Evolutionary conservation across 2,113 vertebrate species (phyloP).

Genomic region (Gasterosteus aculeatus): DNA sequence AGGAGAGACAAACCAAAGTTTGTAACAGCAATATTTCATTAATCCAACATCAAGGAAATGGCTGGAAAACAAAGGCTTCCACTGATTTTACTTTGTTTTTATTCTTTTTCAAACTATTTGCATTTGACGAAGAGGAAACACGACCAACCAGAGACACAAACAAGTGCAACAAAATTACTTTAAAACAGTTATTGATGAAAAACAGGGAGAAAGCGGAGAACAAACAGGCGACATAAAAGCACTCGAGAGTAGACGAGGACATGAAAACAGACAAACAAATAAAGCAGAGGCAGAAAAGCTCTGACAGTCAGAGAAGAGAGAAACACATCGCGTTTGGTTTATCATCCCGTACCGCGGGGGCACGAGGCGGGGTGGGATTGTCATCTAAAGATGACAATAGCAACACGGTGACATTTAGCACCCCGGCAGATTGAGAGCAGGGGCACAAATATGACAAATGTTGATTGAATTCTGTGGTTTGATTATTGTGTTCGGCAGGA

Average conservation of each 20-base stretch:
- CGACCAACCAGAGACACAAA: not conserved
- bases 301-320: not conserved
- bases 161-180: not conserved
- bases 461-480: not conserved
- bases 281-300: not conserved
- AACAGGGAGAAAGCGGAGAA: not conserved
- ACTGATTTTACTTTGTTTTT: not conserved
- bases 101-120: no score
- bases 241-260: not conserved
- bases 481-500: not conserved
- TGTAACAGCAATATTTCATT: no score
- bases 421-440: not conserved
- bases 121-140: not conserved
- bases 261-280: not conserved
- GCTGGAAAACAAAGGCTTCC: not conserved
- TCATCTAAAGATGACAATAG: not conserved
- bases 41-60: not conserved
- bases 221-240: not conserved
- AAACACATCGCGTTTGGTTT: not conserved
- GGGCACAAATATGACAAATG: not conserved
- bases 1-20: no score
- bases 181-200: not conserved
- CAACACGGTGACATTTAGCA: not conserved
- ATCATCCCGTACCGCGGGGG: not conserved
- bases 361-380: not conserved